Percentiles rank a stretch among this genome's conserved stretches.
These are phyloP conservation scores for Cyanocitta stelleri DNA, from an alignment of 2,113 vertebrate genomes.

Conservation along the genomic window DNA sequence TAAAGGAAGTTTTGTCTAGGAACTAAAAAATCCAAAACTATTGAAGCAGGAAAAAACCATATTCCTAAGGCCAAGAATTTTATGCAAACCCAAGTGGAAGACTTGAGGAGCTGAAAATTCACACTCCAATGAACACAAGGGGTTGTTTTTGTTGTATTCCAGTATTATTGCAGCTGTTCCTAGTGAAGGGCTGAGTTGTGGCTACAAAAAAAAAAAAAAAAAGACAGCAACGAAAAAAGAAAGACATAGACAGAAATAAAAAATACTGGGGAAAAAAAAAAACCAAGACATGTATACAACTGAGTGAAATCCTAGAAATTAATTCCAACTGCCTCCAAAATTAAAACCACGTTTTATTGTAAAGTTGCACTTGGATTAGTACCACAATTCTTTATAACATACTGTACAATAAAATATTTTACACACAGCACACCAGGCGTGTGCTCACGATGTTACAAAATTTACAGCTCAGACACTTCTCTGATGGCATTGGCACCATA, in stretches of 20 bases:
- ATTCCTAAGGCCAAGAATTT: not conserved
- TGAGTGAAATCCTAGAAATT: not conserved
- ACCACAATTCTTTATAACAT: constrained; percentile 58
- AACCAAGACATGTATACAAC: rapidly evolving
- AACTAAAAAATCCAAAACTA: not conserved
- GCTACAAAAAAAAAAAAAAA: not conserved
- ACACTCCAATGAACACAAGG: not conserved
- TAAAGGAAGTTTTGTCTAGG: not conserved
- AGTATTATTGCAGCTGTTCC: not conserved
- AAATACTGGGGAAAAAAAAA: not conserved
- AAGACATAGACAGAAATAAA: not conserved
- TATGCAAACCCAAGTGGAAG: not conserved
- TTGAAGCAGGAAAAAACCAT: not conserved
- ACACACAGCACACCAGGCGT: not conserved
- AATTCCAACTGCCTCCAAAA: not conserved
- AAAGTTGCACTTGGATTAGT: constrained; percentile 18
- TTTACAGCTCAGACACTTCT: constrained; percentile 53
- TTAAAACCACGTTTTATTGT: constrained; percentile 36
- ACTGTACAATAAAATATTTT: constrained; percentile 64
- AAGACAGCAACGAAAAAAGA: not conserved
- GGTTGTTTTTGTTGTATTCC: not conserved
- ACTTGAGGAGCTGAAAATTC: not conserved
- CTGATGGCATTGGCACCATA: not conserved
- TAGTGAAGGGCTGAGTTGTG: not conserved
- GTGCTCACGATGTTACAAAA: constrained; percentile 57